Base-by-base conservation (phyloP, 1,140 invertebrate genomes). In the Bombus ignitus region DNA sequence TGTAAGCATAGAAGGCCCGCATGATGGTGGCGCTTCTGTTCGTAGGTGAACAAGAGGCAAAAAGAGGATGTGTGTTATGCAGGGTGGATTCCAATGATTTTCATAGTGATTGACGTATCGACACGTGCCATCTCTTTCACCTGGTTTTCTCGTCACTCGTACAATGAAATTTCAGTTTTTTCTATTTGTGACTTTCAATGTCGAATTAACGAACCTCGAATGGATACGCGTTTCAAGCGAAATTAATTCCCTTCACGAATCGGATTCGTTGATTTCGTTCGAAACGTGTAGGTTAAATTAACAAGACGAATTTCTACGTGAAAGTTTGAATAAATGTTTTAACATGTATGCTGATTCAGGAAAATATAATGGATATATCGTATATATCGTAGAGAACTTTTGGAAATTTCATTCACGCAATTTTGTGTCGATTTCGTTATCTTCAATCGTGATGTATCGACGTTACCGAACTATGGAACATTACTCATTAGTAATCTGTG, bases 71-170 rank as follows among this genome's bases (percentile, higher is more conserved):
- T 12, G 42, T 32, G 44, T 70, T 83, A 77, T 70, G 32, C 73
- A 81, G 59, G 12, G 57, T 70, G 77, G 78, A 73, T 88, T 85
- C 68, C 84, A 85, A 79, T 68, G 47, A 89, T 88, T 81, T 86
- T 65, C 47, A 78, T 32, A 73, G 68, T 89, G 85, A 87, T 89
- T 89, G 88, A 89, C 90, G 25, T 91, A 91, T 89, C 86, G 85
- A 87, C 78, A 90, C 66, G 71, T 85, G 77, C 47, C 74, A 89
- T 88, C 86, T 79, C 81, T 84, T 74, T 83, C 85, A 57, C 42
- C 85, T 47, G 86, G 85, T 72, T 83, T 86, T 83, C 57, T 86
- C 81, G 72, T 87, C 76, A 81, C 80, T 77, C 80, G 77, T 65
- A 77, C 84, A 73, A 71, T 78, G 35, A 75, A 81, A 85, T 85